Base-by-base conservation (phyloP, 2,113 vertebrate species). In the Trematocara nigrifrons region DNA sequence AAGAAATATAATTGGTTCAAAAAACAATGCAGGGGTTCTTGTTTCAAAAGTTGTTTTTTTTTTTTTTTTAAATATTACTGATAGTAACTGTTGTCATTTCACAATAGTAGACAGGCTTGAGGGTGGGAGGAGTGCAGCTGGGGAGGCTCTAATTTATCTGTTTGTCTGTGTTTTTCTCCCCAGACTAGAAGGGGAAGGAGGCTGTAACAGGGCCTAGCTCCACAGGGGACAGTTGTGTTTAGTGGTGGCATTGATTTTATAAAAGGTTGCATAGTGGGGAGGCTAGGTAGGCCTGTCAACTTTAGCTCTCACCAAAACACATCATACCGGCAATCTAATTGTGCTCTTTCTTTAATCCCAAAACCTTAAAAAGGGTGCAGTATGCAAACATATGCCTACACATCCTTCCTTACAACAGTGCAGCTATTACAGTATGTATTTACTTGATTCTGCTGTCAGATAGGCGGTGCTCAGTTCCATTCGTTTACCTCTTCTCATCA, bases 181-280 rank as follows among this genome's bases (percentile, higher is more conserved):
- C 83, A 78, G 33, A 79, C 53, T 82, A 35, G 64, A 86, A 88
- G 66, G 82, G 82, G 79, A 86, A 90, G 74, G 84, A 91, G 86
- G 84, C 89, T 91, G 82, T 94, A 92, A 93, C 92, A 90, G 87
- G 86, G 77, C 86, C 82, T 47, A 18, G 85, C 90, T 90, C 93
- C 90, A 90, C 85, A 81, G 88, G 89, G 91, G 85, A 91, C 89
- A 87, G 90, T 89, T 94, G 90, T 91, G 89, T 96, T 96, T 94
- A 93, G 95, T 93, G 89, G 89, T 86, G 80, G 86, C 93, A 96
- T 96, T 95, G 95, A 96, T 96, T 96, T 95, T 95, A 92, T 95
- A 92, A 96, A 95, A 95, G 94, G 94, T 94, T 95, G 92, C 92
- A 0, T 93, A 91, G 92, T 84, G 86, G 94, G 96, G 82, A 86